phyloP scores from a whole-genome alignment of 1,140 invertebrate species.

The Megalonaias nervosa region DNA sequence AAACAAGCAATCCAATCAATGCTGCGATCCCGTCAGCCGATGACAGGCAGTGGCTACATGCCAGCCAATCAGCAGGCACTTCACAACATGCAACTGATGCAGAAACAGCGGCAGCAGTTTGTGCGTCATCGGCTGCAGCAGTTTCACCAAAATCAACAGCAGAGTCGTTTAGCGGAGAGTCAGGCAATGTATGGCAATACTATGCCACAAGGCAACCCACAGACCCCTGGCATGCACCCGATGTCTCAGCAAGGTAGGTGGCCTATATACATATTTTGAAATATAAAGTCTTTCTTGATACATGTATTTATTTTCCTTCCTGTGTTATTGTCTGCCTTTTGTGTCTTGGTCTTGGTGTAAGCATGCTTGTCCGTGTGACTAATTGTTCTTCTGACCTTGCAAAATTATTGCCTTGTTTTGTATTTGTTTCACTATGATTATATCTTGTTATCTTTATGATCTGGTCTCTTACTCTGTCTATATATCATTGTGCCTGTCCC shows the following conservation, averaged over 20 bases:
- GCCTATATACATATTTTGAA: neutral
- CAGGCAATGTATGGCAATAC: slow-evolving; percentile 39
- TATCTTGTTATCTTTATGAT: no score
- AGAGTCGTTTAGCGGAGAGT: slow-evolving; percentile 41
- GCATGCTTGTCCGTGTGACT: neutral
- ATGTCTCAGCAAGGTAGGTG: slow-evolving; percentile 21
- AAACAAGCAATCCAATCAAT: slow-evolving; percentile 91
- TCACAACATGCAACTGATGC: slow-evolving; percentile 52
- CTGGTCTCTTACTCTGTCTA: no score
- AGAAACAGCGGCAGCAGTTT: slow-evolving; percentile 48
- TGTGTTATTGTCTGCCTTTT: neutral
- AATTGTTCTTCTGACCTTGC: no score
- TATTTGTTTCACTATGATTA: no score
- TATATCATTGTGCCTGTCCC: no score
- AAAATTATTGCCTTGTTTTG: no score
- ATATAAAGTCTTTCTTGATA: neutral
- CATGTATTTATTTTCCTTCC: neutral
- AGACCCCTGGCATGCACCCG: slow-evolving; percentile 23
- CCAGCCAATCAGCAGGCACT: slow-evolving; percentile 33
- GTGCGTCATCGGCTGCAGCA: slow-evolving; percentile 46
- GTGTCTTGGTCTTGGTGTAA: neutral
- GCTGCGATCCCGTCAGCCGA: slow-evolving; percentile 79
- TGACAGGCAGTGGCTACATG: slow-evolving; percentile 49
- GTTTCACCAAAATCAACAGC: slow-evolving; percentile 41
- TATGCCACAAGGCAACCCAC: slow-evolving; percentile 8